phyloP scores from a whole-genome alignment of 2,888 invertebrate species.

The Psylliodes chrysocephalus region DNA sequence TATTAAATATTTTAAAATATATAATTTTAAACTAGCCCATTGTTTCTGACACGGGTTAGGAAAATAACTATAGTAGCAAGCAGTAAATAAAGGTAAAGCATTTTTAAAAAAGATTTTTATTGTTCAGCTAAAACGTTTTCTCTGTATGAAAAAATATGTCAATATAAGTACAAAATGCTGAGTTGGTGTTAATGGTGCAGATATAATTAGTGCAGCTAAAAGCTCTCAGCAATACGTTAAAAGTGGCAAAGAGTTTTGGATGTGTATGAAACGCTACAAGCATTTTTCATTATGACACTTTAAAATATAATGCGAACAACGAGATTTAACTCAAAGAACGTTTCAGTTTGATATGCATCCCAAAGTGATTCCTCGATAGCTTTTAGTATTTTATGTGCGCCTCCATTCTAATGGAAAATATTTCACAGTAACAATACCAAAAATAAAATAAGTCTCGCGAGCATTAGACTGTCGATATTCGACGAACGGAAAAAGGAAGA shows the following conservation, averaged over 20 bases:
- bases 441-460: slow-evolving; percentile 9
- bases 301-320: slow-evolving; percentile 14
- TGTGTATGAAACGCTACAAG: slow-evolving; percentile 4
- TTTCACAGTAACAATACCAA: slow-evolving; percentile 12
- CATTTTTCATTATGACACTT: slow-evolving; percentile 26
- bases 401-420: slow-evolving; percentile 26
- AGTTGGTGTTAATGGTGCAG: too few species aligned
- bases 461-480: slow-evolving; percentile 18
- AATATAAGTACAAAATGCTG: too few species aligned
- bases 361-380: slow-evolving; percentile 29
- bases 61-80: too few species aligned
- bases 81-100: too few species aligned
- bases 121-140: too few species aligned
- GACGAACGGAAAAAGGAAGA: slow-evolving; percentile 17
- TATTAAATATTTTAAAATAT: too few species aligned
- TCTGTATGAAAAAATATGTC: too few species aligned
- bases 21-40: too few species aligned
- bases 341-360: slow-evolving; percentile 20
- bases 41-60: too few species aligned
- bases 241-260: neutral
- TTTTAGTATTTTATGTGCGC: slow-evolving; percentile 21
- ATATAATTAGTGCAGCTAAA: too few species aligned
- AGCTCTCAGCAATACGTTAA: neutral
- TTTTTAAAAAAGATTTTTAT: too few species aligned
- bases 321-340: neutral